Base-by-base conservation (phyloP, 2,888 invertebrate species). In the Stenichneumon culpator region DNA sequence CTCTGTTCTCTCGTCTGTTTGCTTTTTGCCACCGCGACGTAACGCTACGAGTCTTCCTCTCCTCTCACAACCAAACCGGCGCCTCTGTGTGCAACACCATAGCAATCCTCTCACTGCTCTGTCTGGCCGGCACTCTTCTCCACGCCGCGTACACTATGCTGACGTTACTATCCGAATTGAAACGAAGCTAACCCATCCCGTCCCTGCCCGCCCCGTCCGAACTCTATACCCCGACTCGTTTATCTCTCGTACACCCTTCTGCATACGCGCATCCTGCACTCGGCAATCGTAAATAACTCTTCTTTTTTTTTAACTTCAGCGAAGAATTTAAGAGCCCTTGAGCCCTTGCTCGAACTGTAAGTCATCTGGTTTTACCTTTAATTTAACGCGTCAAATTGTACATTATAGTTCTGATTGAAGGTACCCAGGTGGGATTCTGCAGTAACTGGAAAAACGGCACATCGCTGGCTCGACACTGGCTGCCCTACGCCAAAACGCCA, bases 101-200 rank as follows among this genome's bases (percentile, higher is more conserved):
- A 44, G 72, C 79, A 65, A 78, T 72, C 60, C 73, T 54, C 52
- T 68, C 83, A 25, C 50, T 22, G 22, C 36, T 57, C 54, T 70
- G 65, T 32, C 44, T 69, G 57, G 19, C 44, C 60, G 44, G 63
- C 44, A 70, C 83, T 74, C 70, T 75, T 70, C 74, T 79, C 78
- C 69, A 69, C 79, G 70, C 60, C 75, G 44, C 57, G 63, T 68
- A 69, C 68, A 69, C 86, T 79, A 73, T 52, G 84, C 88, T 82
- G 87, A 87, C 85, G 83, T 89, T 86, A 86, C 86, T 88, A 89
- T 87, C 88, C 82, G 82, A 88, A 87, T 87, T 86, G 85, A 86
- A 88, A 86, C 86, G 79, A 85, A 82, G 81, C 68, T 60, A n/a
- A 47, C 57, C 39, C 32, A 57, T 39, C 22, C 54, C 22, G 22